phyloP scores from a whole-genome alignment of 2,888 invertebrate species.

The Idaea straminata region DNA sequence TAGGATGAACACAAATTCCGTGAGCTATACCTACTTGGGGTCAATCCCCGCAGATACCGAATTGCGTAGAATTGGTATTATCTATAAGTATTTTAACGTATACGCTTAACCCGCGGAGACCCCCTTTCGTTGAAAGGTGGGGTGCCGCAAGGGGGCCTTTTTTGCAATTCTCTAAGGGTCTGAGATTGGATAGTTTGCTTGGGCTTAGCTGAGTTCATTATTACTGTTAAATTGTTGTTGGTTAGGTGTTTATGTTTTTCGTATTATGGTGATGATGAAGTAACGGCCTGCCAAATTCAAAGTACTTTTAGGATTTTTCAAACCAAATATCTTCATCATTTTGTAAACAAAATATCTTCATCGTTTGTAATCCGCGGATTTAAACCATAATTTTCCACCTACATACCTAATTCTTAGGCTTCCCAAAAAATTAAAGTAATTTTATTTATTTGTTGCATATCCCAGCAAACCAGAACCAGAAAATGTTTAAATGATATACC shows the following conservation, averaged over 20 bases:
- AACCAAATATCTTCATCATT: too few species aligned
- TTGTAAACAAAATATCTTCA: too few species aligned
- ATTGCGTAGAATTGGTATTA: slow-evolving; percentile 68
- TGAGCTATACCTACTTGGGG: slow-evolving; percentile 41
- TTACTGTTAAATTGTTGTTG: slow-evolving; percentile 60
- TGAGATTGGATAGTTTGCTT: slow-evolving; percentile 59
- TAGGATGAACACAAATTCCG: slow-evolving; percentile 68
- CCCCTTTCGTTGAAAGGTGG: slow-evolving; percentile 35
- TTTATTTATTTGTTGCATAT: too few species aligned
- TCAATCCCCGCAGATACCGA: slow-evolving; percentile 53
- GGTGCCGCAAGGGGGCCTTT: slow-evolving; percentile 49
- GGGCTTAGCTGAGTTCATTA: slow-evolving; percentile 63
- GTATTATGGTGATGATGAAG: too few species aligned
- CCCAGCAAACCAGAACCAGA: too few species aligned
- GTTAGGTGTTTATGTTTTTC: slow-evolving; percentile 25
- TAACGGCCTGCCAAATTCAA: too few species aligned
- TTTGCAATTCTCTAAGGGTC: slow-evolving; percentile 65
- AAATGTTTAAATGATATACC: too few species aligned
- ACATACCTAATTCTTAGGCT: too few species aligned
- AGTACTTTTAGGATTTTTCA: too few species aligned
- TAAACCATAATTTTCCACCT: too few species aligned
- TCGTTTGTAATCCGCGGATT: too few species aligned
- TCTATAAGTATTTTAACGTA: slow-evolving; percentile 79
- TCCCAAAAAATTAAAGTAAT: too few species aligned
- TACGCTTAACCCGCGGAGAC: slow-evolving; percentile 77